Percentiles rank a stretch among this genome's conserved stretches.
Conservation (phyloP, 2,888 invertebrate genomes). For the Heteropelma amictum region DNA sequence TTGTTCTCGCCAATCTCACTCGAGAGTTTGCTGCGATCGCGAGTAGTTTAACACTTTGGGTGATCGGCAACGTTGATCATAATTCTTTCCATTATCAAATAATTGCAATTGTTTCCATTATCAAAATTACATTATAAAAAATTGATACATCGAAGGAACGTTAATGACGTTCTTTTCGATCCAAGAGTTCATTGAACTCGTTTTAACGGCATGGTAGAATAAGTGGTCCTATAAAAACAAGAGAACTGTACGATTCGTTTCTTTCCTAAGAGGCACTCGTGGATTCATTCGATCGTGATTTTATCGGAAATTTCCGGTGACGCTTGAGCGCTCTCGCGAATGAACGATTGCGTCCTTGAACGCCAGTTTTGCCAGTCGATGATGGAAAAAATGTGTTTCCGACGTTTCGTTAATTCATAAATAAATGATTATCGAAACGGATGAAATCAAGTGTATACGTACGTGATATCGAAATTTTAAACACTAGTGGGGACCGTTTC, state of each 20-base stretch:
- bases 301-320: constrained; percentile 24
- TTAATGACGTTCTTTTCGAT: too few relatives aligned
- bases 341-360: constrained; percentile 36
- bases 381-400: constrained; percentile 41
- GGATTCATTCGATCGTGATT: constrained; percentile 13
- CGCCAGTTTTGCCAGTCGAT: constrained; percentile 33
- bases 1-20: too few relatives aligned
- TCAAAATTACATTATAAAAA: too few relatives aligned
- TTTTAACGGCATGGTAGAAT: not conserved
- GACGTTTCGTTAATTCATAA: not conserved
- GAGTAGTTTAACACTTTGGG: too few relatives aligned
- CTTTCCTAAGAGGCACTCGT: constrained; percentile 5
- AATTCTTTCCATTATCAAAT: too few relatives aligned
- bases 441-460: not conserved
- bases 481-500: constrained; percentile 25
- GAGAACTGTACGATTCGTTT: not conserved
- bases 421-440: not conserved
- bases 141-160: too few relatives aligned
- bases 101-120: too few relatives aligned
- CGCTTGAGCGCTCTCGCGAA: constrained; percentile 28
- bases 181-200: not conserved
- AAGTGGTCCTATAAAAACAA: not conserved
- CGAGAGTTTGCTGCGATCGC: too few relatives aligned
- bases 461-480: not conserved
- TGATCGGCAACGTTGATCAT: too few relatives aligned